Evolutionary conservation across 2,888 invertebrate genomes (phyloP), one percentile per base, ranked within the genome.

Genomic region (Heliconius ethilla): DNA sequence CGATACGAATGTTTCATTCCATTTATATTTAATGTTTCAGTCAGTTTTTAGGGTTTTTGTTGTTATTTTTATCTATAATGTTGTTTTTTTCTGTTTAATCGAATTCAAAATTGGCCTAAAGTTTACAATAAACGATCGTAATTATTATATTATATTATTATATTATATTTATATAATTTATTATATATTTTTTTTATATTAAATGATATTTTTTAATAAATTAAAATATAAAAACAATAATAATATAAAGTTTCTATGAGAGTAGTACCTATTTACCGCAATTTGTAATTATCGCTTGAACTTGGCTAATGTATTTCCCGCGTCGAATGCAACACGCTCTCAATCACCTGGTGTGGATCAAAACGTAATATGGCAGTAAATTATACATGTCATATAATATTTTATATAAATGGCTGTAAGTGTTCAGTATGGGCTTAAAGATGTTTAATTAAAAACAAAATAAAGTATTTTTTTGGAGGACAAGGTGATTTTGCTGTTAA

Each of bases 1-100:
- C 75, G 78, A 81, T 81, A 79, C 75, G 66, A 75, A 18, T 75
- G 76, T 81, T 81, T 81, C 69, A 75, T 81, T 79, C 63, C 69
- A 76, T 73, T 45, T 59, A 40, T 72, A 51, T 76, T 70, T 45
- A 69, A 76, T 76, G 25, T 74, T 29, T 59, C 40, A 67, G n/a
- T 77, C 27, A 25, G 45, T 75, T 72, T 70, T 18, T 6, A 22
- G 2, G 33, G n/a, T 0, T 29, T 70, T 55, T 70, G 13, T 27
- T 69, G 15, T 55, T 29, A 9, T 70, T 59, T 59, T 33, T 55
- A 2, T 63, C 15, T 15, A 15, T 15, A 15, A 25, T 63, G 5
- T 25, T 0, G 25, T 2, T 25, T 6, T 62, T 27, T 63, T 27
- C 51, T 6, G 2, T 51, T 18, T 51, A 18, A 18, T 51, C 18